These are phyloP conservation scores for Oreotrochilus melanogaster DNA, from an alignment of 2,113 vertebrate species.

Conservation along the genomic window DNA sequence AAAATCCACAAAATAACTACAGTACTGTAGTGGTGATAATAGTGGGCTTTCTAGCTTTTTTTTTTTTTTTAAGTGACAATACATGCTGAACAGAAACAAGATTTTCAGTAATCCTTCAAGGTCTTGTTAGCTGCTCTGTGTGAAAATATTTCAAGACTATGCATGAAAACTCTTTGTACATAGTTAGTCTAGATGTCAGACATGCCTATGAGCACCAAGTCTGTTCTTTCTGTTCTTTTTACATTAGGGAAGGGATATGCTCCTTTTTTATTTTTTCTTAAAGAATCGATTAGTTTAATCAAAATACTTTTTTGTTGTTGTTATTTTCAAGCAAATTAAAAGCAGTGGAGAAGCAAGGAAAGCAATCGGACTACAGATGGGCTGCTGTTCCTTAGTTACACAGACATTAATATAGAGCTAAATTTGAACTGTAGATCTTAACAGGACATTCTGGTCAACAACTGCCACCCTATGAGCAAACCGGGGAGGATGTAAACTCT, in stretches of 20 bases:
- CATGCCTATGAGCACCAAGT: neutral
- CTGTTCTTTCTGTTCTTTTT: neutral
- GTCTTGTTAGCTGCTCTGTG: neutral
- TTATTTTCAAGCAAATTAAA: constrained; percentile 36
- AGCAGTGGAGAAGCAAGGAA: neutral
- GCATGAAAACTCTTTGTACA: neutral
- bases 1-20: neutral
- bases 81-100: neutral
- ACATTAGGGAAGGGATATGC: neutral
- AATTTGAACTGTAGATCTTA: constrained; percentile 13
- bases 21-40: neutral
- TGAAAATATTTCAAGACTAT: constrained; percentile 32
- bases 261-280: neutral
- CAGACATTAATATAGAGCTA: neutral
- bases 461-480: neutral
- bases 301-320: neutral
- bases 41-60: neutral
- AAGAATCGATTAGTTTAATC: neutral
- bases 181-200: constrained; percentile 18
- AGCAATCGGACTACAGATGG: neutral
- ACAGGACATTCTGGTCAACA: neutral
- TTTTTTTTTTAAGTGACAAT: neutral
- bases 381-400: neutral
- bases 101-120: constrained; percentile 12
- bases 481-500: neutral